These are phyloP conservation scores for Tragelaphus imberbis DNA, from an alignment of 2,113 vertebrate genomes.

Conservation along the genomic window DNA sequence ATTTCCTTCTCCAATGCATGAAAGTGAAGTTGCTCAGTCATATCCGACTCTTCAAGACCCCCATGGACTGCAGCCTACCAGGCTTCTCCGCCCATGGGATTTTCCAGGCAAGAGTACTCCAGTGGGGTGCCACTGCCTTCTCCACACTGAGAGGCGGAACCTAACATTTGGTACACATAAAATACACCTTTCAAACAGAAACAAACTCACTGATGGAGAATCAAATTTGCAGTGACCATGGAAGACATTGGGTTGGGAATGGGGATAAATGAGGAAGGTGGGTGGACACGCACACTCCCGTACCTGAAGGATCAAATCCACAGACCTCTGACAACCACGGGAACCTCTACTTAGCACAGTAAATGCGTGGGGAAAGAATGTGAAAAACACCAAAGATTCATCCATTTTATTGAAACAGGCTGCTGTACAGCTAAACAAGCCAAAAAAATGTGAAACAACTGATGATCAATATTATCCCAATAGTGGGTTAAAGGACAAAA, in stretches of 20 bases:
- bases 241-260: not conserved
- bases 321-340: not conserved
- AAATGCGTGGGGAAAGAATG: not conserved
- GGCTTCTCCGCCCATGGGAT: too few species aligned
- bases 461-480: not conserved
- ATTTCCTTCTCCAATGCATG: too few species aligned
- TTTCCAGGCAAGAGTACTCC: too few species aligned
- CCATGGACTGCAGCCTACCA: too few species aligned
- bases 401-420: not conserved
- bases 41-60: too few species aligned
- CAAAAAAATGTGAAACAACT: not conserved
- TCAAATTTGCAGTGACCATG: fast-evolving
- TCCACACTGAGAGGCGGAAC: too few species aligned
- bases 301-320: not conserved
- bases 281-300: not conserved
- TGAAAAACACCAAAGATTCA: not conserved
- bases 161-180: not conserved
- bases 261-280: not conserved
- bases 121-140: too few species aligned
- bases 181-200: not conserved
- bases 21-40: too few species aligned
- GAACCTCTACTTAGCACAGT: not conserved
- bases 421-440: not conserved
- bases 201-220: not conserved
- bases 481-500: not conserved